Evolutionary conservation across 2,888 invertebrate species (phyloP).

Genomic region (Acanthosepion lycidas): DNA sequence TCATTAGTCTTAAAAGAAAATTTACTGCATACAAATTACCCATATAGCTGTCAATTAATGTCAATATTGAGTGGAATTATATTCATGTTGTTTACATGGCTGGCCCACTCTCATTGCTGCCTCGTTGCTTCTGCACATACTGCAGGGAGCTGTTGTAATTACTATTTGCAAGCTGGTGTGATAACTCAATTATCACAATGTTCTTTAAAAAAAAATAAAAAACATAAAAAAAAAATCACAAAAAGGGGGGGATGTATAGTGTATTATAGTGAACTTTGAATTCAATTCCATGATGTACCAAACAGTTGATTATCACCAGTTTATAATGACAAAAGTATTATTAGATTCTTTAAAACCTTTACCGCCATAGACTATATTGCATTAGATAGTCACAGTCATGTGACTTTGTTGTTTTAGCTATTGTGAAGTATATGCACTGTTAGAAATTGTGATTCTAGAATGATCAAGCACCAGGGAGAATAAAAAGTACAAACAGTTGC

Average conservation of each 20-base stretch:
- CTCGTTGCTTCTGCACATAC: conserved; percentile 43
- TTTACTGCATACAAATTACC: conserved; percentile 42
- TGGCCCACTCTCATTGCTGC: conserved; percentile 41
- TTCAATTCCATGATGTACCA: conserved; percentile 40
- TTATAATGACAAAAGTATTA: conserved; percentile 46
- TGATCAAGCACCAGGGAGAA: conserved; percentile 41
- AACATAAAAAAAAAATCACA: not conserved
- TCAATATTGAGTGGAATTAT: conserved; percentile 24
- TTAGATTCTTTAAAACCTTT: conserved; percentile 40
- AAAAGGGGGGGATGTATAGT: conserved; percentile 23
- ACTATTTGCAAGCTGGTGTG: conserved; percentile 43
- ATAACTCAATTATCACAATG: conserved; percentile 37
- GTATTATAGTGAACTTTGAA: conserved; percentile 46
- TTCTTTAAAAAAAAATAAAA: not conserved
- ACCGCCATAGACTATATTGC: conserved; percentile 34
- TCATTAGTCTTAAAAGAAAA: conserved; percentile 20
- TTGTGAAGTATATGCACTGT: conserved; percentile 44
- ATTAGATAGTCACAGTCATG: conserved; percentile 43
- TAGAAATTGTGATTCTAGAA: conserved; percentile 39
- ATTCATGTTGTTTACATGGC: conserved; percentile 37
- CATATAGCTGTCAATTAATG: conserved; percentile 43
- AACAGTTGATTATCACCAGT: conserved; percentile 43
- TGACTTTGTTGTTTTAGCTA: conserved; percentile 47
- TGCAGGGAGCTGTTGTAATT: conserved; percentile 37
- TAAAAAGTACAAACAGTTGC: not conserved